A percentile compares a stretch with the other conserved stretches of the same genome.
Conservation (phyloP, 2,113 vertebrate species). For the Paraplagusia blochii region DNA sequence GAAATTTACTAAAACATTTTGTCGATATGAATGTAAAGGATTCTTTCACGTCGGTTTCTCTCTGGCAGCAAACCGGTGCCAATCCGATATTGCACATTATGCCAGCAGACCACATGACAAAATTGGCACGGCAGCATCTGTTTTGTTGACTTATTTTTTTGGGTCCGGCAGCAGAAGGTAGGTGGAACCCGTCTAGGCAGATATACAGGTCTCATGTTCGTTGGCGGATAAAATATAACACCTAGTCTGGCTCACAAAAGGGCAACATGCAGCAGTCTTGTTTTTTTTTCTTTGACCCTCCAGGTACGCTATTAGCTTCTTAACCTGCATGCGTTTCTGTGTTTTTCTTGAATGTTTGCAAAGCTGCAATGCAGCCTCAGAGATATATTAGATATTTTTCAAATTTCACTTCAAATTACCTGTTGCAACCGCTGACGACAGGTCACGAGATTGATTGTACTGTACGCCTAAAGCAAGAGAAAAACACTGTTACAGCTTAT, state of each 20-base stretch:
- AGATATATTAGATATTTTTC: too few relatives aligned
- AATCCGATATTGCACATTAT: not conserved
- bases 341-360: conserved; percentile 28
- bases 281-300: conserved; percentile 53
- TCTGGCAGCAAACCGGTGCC: too few relatives aligned
- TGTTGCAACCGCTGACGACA: too few relatives aligned
- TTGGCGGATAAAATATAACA: conserved; percentile 54
- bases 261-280: conserved; percentile 18
- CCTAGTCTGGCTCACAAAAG: conserved; percentile 27
- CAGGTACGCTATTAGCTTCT: conserved; percentile 58
- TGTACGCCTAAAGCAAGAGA: too few relatives aligned
- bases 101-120: conserved; percentile 31
- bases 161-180: conserved; percentile 13
- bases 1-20: too few relatives aligned
- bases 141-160: conserved; percentile 29
- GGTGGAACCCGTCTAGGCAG: conserved; percentile 74
- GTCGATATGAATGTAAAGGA: too few relatives aligned
- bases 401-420: too few relatives aligned
- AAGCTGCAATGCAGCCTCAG: conserved; percentile 22
- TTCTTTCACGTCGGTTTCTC: too few relatives aligned
- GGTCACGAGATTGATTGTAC: too few relatives aligned
- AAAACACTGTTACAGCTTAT: too few relatives aligned
- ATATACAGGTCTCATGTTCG: conserved; percentile 65
- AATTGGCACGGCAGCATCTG: conserved; percentile 14
- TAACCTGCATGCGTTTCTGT: conserved; percentile 1